These are phyloP conservation scores for Aleiodes sp. DNA, from an alignment of 1,140 invertebrate species.

Conservation along the genomic window DNA sequence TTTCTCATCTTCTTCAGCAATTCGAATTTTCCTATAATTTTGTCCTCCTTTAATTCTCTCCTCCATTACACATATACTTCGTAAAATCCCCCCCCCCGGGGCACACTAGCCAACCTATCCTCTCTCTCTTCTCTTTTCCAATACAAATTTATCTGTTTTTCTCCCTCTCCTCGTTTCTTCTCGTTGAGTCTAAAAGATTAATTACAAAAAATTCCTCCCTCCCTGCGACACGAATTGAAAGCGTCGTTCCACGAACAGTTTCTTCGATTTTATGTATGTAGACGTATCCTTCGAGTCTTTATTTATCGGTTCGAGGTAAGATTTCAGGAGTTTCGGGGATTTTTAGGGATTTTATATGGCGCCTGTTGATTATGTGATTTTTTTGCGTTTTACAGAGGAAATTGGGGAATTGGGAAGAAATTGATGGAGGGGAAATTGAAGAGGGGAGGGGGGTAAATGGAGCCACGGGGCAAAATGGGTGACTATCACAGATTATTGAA, in stretches of 20 bases:
- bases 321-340: too few species aligned
- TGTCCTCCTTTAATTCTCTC: not conserved
- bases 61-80: constrained; percentile 19
- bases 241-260: constrained; percentile 56
- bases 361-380: too few species aligned
- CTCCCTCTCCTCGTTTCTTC: constrained; percentile 6
- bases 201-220: constrained; percentile 46
- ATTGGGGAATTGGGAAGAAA: too few species aligned
- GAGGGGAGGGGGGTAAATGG: too few species aligned
- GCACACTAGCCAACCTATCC: not conserved
- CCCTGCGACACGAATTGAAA: constrained; percentile 57
- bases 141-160: constrained; percentile 33
- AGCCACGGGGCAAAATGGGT: too few species aligned
- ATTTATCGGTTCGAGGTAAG: constrained; percentile 19
- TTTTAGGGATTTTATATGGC: too few species aligned
- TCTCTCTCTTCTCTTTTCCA: not conserved
- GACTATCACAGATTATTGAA: too few species aligned
- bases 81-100: constrained; percentile 9
- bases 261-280: constrained; percentile 3
- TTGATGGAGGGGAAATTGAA: too few species aligned
- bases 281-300: constrained; percentile 17
- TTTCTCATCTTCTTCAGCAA: not conserved
- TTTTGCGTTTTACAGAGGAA: too few species aligned
- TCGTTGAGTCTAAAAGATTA: constrained; percentile 44
- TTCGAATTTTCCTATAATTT: constrained; percentile 15